Percentiles rank a stretch among this genome's conserved stretches.
Conservation (phyloP, 2,113 vertebrate genomes). For the Athene noctua region DNA sequence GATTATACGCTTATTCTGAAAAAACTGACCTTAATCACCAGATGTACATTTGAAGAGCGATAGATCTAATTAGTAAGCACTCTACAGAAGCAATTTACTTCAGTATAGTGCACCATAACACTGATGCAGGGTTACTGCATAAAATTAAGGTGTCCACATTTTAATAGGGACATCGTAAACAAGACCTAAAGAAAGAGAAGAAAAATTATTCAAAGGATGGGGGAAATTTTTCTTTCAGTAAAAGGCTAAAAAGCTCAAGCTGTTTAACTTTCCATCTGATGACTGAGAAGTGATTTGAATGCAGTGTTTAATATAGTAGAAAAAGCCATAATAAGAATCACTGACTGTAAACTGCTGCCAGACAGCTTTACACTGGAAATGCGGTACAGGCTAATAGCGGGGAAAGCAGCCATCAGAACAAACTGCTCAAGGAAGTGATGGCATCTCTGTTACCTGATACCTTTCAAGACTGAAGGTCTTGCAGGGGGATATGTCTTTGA, state of each 20-base stretch:
- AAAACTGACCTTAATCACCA: background rate
- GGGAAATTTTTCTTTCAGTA: background rate
- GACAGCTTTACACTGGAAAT: background rate
- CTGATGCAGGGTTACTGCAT: background rate
- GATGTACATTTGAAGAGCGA: background rate
- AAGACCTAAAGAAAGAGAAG: background rate
- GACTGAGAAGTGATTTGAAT: background rate
- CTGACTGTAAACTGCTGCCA: background rate
- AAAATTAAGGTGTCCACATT: background rate
- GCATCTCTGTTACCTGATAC: background rate
- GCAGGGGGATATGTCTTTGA: background rate
- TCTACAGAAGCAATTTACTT: background rate
- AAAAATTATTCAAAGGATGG: background rate
- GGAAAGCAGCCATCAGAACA: background rate
- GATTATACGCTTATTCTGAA: background rate
- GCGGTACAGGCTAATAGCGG: background rate
- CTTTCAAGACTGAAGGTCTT: background rate
- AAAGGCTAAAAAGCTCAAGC: background rate
- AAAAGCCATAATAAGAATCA: background rate
- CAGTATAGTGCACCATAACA: background rate
- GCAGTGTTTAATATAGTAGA: background rate
- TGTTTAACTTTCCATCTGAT: background rate
- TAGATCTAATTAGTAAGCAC: background rate
- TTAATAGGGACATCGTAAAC: background rate
- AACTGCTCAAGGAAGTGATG: background rate